Base-by-base conservation (phyloP, 2,113 vertebrate species). In the Suricata suricatta region DNA sequence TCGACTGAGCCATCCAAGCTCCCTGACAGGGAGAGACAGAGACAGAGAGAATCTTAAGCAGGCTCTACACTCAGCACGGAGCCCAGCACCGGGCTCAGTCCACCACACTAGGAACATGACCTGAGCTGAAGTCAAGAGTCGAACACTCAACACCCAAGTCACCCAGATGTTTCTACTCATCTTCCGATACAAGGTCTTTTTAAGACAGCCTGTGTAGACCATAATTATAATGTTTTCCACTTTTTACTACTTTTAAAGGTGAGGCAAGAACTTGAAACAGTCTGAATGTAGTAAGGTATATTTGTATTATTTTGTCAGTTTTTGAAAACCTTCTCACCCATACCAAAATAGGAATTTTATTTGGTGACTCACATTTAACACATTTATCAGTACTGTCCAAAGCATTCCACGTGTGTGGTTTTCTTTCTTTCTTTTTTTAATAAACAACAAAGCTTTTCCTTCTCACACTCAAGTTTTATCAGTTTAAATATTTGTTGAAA, bases 401-500 rank as follows among this genome's bases (percentile, higher is more conserved):
- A 94, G 41, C 21, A 69, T 80, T 88, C 13, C 9, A 7, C 84
- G 74, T 41, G 88, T 27, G 16, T 60, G 57, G 50, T 12, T 54
- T 19, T 60, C 41, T 41, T 41, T 41, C 41, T 41, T 41, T 41
- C 41, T 41, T 41, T 95, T 83, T 76, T 33, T 88, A 33, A 82
- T 60, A 68, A 74, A 27, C 38, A 57, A 7, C 1, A 10, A 31
- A 38, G 9, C 35, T 84, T 91, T 79, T 87, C 25, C 23, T 95
- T 72, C 64, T 71, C 29, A 90, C 2, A 27, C 13, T 82, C 29
- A 33, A 3, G 35, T 69, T 90, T 71, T 35, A 66, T 84, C 33
- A 25, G 19, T 84, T 96, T 86, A 87, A 90, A 14, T 88, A 81
- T 88, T 89, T 91, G 60, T 93, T 83, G 84, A 82, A 38, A 27